Evolutionary conservation across 2,113 vertebrate species (phyloP).

Genomic region (Ifrita kowaldi): DNA sequence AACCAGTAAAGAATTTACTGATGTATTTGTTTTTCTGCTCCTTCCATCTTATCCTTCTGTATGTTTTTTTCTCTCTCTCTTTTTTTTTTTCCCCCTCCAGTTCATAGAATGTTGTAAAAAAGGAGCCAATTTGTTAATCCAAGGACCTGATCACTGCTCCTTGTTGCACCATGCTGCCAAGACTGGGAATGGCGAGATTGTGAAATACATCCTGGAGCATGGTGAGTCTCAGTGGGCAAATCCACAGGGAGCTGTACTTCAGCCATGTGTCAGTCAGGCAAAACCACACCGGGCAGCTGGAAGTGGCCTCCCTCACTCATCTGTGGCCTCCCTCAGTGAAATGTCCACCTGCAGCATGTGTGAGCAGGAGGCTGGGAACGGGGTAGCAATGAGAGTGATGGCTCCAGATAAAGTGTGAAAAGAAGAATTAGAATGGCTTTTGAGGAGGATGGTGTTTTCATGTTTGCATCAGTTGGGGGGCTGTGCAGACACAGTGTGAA

Average conservation of each 20-base stretch:
- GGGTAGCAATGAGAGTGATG: not conserved
- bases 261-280: not conserved
- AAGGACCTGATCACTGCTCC: conserved; percentile 84
- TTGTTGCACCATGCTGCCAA: conserved; percentile 88
- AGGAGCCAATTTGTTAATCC: conserved; percentile 86
- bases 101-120: conserved; percentile 84
- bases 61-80: accelerated
- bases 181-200: conserved; percentile 81
- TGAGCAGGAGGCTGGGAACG: not conserved
- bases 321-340: not conserved
- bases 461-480: not conserved
- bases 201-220: conserved; percentile 88
- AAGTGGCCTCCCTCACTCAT: not conserved
- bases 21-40: not conserved
- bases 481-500: not conserved
- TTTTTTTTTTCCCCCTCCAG: conserved; percentile 44
- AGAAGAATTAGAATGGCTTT: not conserved
- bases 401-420: not conserved
- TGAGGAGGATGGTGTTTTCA: not conserved
- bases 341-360: not conserved
- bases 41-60: not conserved
- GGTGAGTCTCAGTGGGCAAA: conserved; percentile 73
- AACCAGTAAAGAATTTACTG: not conserved
- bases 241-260: not conserved
- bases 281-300: accelerated